Percentiles rank a stretch among this genome's conserved stretches.
These are phyloP conservation scores for Chromis chromis DNA, from an alignment of 2,797 vertebrate genomes.

Conservation along the genomic window DNA sequence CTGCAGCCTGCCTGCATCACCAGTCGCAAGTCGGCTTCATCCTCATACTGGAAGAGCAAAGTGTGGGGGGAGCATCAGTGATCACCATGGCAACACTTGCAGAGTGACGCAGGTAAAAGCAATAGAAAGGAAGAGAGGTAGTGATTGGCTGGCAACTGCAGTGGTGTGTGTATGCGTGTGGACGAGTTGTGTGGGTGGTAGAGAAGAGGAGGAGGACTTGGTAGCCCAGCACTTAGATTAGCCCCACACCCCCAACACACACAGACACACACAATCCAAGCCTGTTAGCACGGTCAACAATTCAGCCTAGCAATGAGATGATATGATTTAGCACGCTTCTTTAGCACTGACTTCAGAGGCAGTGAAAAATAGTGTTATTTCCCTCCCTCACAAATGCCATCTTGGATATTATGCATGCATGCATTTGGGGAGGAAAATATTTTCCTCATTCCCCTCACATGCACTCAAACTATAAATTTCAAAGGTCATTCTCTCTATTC, in stretches of 20 bases:
- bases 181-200: conserved; percentile 71
- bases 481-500: conserved; percentile 32
- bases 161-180: conserved; percentile 50
- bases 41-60: conserved; percentile 53
- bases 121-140: conserved; percentile 51
- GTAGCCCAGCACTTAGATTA: conserved; percentile 53
- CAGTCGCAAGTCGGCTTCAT: conserved; percentile 65
- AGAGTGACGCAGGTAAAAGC: conserved; percentile 77
- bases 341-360: conserved; percentile 61
- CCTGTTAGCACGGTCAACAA: conserved; percentile 62
- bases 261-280: conserved; percentile 42
- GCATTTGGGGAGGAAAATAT: conserved; percentile 35
- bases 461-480: conserved; percentile 26
- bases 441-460: conserved; percentile 1
- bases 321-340: conserved; percentile 60
- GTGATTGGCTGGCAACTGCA: conserved; percentile 72
- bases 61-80: conserved; percentile 71
- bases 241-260: conserved; percentile 27
- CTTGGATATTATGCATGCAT: conserved; percentile 52
- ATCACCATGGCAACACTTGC: conserved; percentile 82
- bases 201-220: conserved; percentile 59
- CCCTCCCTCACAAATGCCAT: conserved; percentile 47
- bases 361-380: conserved; percentile 45
- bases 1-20: conserved; percentile 80
- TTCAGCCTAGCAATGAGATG: conserved; percentile 51